Base-by-base conservation (phyloP, 2,888 invertebrate species). In the Candidula unifasciata region DNA sequence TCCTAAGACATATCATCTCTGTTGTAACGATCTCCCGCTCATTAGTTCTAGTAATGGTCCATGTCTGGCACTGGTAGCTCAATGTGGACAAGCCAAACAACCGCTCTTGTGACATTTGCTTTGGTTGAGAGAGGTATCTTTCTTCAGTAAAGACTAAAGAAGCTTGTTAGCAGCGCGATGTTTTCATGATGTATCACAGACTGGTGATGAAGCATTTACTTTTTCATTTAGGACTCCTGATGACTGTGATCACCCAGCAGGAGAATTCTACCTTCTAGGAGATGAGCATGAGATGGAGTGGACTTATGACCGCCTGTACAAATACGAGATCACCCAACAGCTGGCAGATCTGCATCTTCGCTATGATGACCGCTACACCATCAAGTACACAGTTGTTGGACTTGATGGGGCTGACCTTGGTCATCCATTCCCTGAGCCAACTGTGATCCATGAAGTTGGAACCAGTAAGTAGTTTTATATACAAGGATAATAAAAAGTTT, bases 221-320 rank as follows among this genome's bases (percentile, higher is more conserved):
- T 3, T 69, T 10, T 27, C 21, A 24, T 35, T 3, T 16, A 76
- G 83, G 66, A 52, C 10, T 0, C 3, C 71, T 57, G 64, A 69
- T 57, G 69, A 52, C 83, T 30, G 33, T 24, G 21, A 85, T 64
- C 64, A 87, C 69, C 16, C 57, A 37, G 87, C 84, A 18, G 87
- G 86, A 18, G 83, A 85, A 24, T 82, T 88, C 54, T 87, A 86
- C 27, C 68, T 88, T 13, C 85, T 88, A 6, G 88, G 88, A 35
- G 88, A 87, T 24, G 83, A 82, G 52, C 79, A 83, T 33, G 88
- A 88, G 76, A 87, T 88, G 87, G 80, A 80, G 0, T 88, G 87
- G 87, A 73, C 68, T 24, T 87, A 86, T 64, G 87, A 88, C 84
- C 71, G 88, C 5, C 74, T 86, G 27, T 87, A 86, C 85, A 88